Conservation (phyloP, 2,113 vertebrate genomes). For the Tricholaema leucomelas region DNA sequence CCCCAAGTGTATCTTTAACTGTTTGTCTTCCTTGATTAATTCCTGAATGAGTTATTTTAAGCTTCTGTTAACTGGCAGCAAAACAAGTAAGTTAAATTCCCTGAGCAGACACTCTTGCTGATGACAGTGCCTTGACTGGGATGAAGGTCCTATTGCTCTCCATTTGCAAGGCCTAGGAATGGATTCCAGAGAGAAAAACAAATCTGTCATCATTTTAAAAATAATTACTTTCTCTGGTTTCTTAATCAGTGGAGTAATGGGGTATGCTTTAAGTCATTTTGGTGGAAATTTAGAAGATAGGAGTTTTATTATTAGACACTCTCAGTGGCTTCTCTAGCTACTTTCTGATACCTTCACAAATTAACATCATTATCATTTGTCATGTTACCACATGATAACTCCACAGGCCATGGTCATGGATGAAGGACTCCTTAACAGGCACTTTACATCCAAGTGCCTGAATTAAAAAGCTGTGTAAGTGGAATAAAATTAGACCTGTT, state of each 20-base stretch:
- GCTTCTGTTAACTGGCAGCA: not conserved
- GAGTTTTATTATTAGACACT: not conserved
- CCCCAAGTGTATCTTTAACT: not conserved
- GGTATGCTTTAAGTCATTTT: not conserved
- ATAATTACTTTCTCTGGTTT: not conserved
- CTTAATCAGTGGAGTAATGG: not conserved
- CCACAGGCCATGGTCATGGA: not conserved
- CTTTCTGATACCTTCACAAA: not conserved
- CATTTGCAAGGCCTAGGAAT: not conserved
- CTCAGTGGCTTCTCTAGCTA: slow-evolving; percentile 13
- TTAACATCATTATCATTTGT: not conserved
- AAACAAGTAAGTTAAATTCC: not conserved
- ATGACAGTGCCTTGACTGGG: not conserved
- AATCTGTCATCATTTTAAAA: not conserved
- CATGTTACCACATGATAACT: not conserved
- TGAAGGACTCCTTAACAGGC: not conserved
- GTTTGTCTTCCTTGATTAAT: not conserved
- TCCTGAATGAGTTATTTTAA: not conserved
- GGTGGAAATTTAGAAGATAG: not conserved
- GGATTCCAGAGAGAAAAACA: not conserved
- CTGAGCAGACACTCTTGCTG: not conserved
- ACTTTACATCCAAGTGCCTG: not conserved
- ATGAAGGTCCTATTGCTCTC: not conserved
- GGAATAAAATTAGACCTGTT: not conserved
- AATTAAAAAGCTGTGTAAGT: not conserved